Evolutionary conservation across 2,888 invertebrate species (phyloP).

Genomic region (Orgyia antiqua): DNA sequence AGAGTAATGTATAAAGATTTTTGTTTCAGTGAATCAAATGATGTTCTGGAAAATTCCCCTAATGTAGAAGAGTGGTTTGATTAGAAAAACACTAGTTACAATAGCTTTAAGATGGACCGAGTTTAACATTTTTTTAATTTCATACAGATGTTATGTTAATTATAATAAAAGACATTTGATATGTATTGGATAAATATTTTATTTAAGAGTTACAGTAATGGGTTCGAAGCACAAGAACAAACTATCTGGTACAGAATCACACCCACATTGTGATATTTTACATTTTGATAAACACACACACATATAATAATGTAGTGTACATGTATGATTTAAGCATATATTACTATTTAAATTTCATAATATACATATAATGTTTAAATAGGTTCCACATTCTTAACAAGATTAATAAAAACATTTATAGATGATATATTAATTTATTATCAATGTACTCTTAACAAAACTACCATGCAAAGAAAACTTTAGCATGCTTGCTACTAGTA

Average conservation of each 20-base stretch:
- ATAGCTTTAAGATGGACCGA: not conserved
- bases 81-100: no score
- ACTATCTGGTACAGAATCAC: slow-evolving; percentile 55
- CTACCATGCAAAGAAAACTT: slow-evolving; percentile 68
- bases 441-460: slow-evolving; percentile 47
- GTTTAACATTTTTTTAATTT: not conserved
- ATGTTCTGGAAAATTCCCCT: slow-evolving; percentile 89
- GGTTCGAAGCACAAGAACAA: slow-evolving; percentile 65
- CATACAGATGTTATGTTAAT: slow-evolving; percentile 6
- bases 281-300: slow-evolving; percentile 47
- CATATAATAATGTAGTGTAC: slow-evolving; percentile 34
- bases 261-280: slow-evolving; percentile 53
- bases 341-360: slow-evolving; percentile 51
- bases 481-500: slow-evolving; percentile 55
- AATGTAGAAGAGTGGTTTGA: slow-evolving; percentile 90
- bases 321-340: slow-evolving; percentile 51
- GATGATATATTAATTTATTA: slow-evolving; percentile 57
- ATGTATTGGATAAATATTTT: slow-evolving; percentile 73
- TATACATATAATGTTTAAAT: slow-evolving; percentile 55
- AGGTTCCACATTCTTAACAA: slow-evolving; percentile 53
- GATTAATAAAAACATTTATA: slow-evolving; percentile 49
- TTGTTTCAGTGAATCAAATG: slow-evolving; percentile 88
- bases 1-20: no score
- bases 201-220: slow-evolving; percentile 71
- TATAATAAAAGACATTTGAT: slow-evolving; percentile 34